These are phyloP conservation scores for Nymphalis polychloros DNA, from an alignment of 2,888 invertebrate species.

Conservation along the genomic window DNA sequence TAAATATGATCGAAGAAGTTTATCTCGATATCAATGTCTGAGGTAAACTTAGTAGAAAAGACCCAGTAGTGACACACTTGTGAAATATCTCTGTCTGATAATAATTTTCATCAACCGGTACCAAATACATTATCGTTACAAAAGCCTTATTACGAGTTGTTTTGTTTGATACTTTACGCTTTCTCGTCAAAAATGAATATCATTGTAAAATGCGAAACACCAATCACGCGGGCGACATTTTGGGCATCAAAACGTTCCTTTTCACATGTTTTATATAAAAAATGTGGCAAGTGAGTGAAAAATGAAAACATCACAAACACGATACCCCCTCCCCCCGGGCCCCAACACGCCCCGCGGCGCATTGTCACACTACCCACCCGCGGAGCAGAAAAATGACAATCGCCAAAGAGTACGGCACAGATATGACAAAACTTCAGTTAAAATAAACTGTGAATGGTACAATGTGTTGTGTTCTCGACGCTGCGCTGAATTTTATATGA, in stretches of 20 bases:
- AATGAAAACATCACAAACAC: conserved; percentile 75
- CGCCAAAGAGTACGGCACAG: conserved; percentile 48
- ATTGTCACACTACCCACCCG: conserved; percentile 71
- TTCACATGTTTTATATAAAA: conserved; percentile 49
- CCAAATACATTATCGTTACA: neutral
- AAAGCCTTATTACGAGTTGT: neutral
- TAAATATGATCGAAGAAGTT: no score
- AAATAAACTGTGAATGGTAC: conserved; percentile 4
- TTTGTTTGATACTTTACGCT: conserved; percentile 6
- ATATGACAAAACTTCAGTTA: conserved; percentile 13
- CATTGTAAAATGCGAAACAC: conserved; percentile 32
- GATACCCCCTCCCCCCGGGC: conserved; percentile 33
- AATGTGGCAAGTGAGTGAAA: conserved; percentile 69
- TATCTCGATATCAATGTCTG: no score
- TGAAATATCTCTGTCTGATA: no score
- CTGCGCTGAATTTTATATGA: conserved; percentile 7
- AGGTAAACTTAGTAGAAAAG: no score
- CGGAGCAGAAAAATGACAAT: conserved; percentile 65
- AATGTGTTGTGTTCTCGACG: conserved; percentile 1
- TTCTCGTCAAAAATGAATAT: conserved; percentile 12
- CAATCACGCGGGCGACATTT: conserved; percentile 34
- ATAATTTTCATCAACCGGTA: neutral
- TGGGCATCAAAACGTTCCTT: conserved; percentile 49
- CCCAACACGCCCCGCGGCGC: conserved; percentile 50
- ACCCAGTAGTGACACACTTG: no score